Base-by-base conservation (phyloP, 2,888 invertebrate genomes). In the Actias luna region DNA sequence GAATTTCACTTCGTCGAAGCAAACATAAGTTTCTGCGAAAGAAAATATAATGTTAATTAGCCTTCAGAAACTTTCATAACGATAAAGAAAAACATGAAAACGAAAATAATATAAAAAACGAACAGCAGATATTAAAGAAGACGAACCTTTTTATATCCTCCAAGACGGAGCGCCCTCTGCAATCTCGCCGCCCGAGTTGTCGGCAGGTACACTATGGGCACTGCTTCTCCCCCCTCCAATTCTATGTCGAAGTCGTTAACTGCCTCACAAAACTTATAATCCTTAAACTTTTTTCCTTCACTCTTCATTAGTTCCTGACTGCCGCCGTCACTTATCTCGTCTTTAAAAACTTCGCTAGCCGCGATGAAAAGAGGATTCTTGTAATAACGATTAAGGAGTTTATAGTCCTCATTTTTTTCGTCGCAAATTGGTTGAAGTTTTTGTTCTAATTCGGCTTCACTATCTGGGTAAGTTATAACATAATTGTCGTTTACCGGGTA, bases 111-210 rank as follows among this genome's bases (percentile, higher is more conserved):
- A n/a, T n/a, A 36, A 42, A 42, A 66, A 74, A 71, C 65, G 64
- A 69, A 65, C 69, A 69, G 64, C 50, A 66, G 67, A 68, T 75
- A 72, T 73, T 72, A 69, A 71, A 70, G 69, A 74, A 67, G 63
- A 66, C 46, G 39, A 79, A 94, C 94, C 92, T 93, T 93, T 91
- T 93, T 94, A 71, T 92, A 92, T 70, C 93, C 94, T 50, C 91
- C 93, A 78, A 93, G 93, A 69, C 92, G 89, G 57, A 94, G 80
- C n/a, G 93, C 89, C 69, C 94, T 86, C 79, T 93, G 93, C 74
- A 94, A 82, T 63, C 84, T 83, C 57, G 93, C 93, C 55, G 93
- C 94, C 62, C 93, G 89, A 71, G 90, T 87, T 25, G 89, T 88
- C 62, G 93, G 90, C 74, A 94, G 88, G 78, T 92, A 88, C 70